Conservation (phyloP, 2,797 vertebrate species). For the Odontamblyopus lacepedii region DNA sequence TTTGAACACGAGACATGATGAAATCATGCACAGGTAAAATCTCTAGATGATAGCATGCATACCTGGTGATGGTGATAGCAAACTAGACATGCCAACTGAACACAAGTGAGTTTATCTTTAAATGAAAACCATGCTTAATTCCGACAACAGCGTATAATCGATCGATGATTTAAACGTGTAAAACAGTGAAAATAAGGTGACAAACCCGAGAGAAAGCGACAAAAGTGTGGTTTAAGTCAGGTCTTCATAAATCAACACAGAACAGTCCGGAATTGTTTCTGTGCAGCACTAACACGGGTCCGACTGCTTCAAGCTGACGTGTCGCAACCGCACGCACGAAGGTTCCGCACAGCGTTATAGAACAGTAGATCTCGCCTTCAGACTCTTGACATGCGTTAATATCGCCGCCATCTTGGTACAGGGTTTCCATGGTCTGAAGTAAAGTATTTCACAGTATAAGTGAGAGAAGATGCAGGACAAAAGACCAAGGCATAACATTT, state of each 20-base stretch:
- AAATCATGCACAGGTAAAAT: constrained; percentile 2
- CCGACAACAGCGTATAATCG: not conserved
- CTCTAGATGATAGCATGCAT: constrained; percentile 32
- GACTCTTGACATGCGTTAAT: no score
- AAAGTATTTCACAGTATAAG: no score
- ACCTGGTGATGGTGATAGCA: constrained; percentile 57
- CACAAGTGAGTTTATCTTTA: constrained; percentile 10
- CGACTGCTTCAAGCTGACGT: constrained; percentile 75
- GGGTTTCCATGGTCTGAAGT: no score
- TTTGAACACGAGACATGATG: constrained; percentile 5
- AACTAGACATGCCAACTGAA: constrained; percentile 52
- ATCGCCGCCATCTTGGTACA: no score
- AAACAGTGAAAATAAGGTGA: not conserved
- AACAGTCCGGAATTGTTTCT: constrained; percentile 39
- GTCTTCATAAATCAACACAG: constrained; percentile 42
- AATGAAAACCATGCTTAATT: not conserved
- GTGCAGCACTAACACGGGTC: constrained; percentile 68
- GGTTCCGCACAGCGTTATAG: constrained; percentile 52
- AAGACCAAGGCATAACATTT: no score
- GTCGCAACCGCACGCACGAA: constrained; percentile 46
- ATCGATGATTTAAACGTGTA: not conserved
- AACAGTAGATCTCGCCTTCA: no score
- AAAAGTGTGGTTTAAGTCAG: constrained; percentile 35
- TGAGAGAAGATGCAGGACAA: no score
- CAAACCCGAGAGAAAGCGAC: constrained; percentile 2